Evolutionary conservation across 2,888 invertebrate species (phyloP), one percentile per base, ranked within the genome.

Genomic region (Sesia apiformis): DNA sequence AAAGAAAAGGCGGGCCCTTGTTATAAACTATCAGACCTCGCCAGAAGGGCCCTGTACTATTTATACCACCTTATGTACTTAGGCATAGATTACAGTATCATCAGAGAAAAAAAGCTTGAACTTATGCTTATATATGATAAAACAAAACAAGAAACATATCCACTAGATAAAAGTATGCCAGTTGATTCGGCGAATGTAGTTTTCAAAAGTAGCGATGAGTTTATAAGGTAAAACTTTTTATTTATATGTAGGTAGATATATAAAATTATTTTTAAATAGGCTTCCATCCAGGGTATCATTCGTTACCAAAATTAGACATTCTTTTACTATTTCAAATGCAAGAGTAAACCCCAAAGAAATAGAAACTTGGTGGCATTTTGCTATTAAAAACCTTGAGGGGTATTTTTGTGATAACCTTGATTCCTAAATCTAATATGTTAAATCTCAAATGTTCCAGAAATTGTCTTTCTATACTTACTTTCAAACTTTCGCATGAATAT

Each of bases 21-120:
- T 57, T 86, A 78, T 57, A 86, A 76, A 60, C 62, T 90, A 7
- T 73, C 82, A 4, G 76, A 81, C 5, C 39, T 63, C 23, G 76
- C 78, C 1, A 69, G 74, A 4, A 66, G 51, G 3, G 74, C 80
- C 1, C 63, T 91, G 3, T 62, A 82, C 54, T 78, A 78, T 49
- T 64, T 90, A 23, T 77, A 90, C 58, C 57, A 81, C 3, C 65
- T 90, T 2, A 88, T 85, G 80, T 90, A 87, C 60, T 69, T 90
- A 4, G 90, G 90, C 3, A 80, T 84, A 5, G 72, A 84, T 58
- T 80, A 76, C 49, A 72, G 62, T 7, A 60, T 77, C 1, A 77
- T 90, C 52, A 72, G 82, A 54, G 86, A 90, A 0, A 84, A 81
- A 54, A 77, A 67, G 38, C 64, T 90, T 7, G 89, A 90, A 58